phyloP scores from a whole-genome alignment of 1,140 invertebrate genomes.

The Eciton burchellii region DNA sequence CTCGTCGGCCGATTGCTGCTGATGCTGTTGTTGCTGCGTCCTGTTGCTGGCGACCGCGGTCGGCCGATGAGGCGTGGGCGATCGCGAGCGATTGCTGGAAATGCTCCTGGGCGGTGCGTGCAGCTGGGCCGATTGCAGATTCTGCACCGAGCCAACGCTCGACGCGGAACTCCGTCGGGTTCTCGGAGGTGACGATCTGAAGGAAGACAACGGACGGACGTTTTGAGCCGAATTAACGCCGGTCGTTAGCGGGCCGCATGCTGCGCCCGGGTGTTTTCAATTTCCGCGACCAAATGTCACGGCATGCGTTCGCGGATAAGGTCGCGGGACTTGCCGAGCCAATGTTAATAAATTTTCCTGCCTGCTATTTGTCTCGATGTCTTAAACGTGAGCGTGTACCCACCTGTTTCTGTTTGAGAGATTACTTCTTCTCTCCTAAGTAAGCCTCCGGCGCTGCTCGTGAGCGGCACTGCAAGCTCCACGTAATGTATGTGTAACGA shows the following conservation, averaged over 20 bases:
- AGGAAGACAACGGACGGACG: slow-evolving; percentile 38
- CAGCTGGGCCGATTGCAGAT: slow-evolving; percentile 79
- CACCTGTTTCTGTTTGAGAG: neutral
- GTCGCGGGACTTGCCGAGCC: slow-evolving; percentile 1
- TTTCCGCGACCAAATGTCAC: slow-evolving; percentile 48
- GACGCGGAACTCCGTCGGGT: slow-evolving; percentile 86
- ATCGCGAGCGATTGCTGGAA: slow-evolving; percentile 85
- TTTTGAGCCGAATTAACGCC: slow-evolving; percentile 43
- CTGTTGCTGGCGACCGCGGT: slow-evolving; percentile 54
- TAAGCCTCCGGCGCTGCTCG: slow-evolving; percentile 9
- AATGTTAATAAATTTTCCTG: slow-evolving; percentile 4
- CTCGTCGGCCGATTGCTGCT: slow-evolving; percentile 74
- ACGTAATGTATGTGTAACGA: slow-evolving; percentile 17
- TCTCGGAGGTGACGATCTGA: slow-evolving; percentile 87
- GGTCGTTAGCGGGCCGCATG: slow-evolving; percentile 22
- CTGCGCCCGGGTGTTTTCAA: slow-evolving; percentile 1
- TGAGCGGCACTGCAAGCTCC: neutral
- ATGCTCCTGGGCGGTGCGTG: slow-evolving; percentile 79
- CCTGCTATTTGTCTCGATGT: neutral
- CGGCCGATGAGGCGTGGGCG: slow-evolving; percentile 84
- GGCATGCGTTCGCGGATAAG: neutral
- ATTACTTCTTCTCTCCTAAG: slow-evolving; percentile 5
- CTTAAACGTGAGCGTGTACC: neutral
- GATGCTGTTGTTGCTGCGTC: slow-evolving; percentile 59
- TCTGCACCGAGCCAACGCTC: slow-evolving; percentile 83